Evolutionary conservation across 2,888 invertebrate genomes (phyloP), one percentile per base, ranked within the genome.

Genomic region (Chymomyza caudatula): DNA sequence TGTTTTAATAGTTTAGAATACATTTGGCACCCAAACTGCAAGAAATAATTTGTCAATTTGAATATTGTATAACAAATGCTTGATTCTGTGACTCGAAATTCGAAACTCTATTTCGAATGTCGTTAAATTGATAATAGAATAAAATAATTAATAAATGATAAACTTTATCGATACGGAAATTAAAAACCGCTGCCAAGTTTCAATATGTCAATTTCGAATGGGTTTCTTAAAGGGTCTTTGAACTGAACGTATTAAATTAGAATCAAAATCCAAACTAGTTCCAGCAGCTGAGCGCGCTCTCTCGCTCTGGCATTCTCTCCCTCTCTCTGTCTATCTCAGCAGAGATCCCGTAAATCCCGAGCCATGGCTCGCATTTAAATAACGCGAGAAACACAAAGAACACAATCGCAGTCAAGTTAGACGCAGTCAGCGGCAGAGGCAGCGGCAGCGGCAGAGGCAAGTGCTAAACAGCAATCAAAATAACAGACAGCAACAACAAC

Each of bases 311-410:
- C 52, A 23, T 15, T n/a, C 22, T 23, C 15, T 19, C 53, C 19
- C 5, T 3, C 29, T 37, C 11, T 37, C 29, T 37, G 8, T 37
- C 11, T 37, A 11, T 11, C 29, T 37, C 29, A 37, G 11, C 11
- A 11, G 29, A 37, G 29, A 37, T 37, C 29, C 29, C 29, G 29
- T 37, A 37, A 37, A 37, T 11, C 8, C 29, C n/a, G 5, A 19
- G 43, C 6, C 13, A 37, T 19, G 3, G 17, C 49, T 23, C 17
- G 20, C 51, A 25, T 53, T 62, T 29, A 56, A 65, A 61, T 63
- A 56, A 66, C 47, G 44, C 60, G 54, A 62, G 56, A 65, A 67
- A 66, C 65, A 43, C 19, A 67, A 60, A 56, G 43, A 57, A n/a
- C n/a, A n/a, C n/a, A 37, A 37, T 4, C 37, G 11, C 11, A 37